Conservation (phyloP, 2,888 invertebrate species). For the Cancer borealis region DNA sequence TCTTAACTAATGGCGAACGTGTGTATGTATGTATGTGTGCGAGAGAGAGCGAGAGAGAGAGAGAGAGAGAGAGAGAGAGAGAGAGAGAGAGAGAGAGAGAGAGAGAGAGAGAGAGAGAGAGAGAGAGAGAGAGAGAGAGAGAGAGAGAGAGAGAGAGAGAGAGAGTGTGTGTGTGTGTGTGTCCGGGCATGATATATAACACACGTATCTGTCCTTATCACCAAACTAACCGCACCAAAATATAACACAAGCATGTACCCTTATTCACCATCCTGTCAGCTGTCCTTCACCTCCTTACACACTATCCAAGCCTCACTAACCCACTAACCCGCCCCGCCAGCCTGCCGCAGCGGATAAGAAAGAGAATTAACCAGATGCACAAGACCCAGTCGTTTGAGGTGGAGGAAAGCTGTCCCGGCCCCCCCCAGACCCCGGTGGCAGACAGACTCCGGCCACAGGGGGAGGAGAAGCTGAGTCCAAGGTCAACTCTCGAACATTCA, state of each 20-base stretch:
- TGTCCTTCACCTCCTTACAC: too few relatives aligned
- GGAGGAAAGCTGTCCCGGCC: slow-evolving; percentile 67
- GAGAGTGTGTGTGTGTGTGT: too few relatives aligned
- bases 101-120: background rate
- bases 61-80: too few relatives aligned
- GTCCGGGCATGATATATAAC: background rate
- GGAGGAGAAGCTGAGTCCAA: slow-evolving; percentile 52
- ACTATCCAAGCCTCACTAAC: background rate
- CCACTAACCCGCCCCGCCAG: slow-evolving; percentile 56
- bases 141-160: too few relatives aligned
- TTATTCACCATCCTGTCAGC: too few relatives aligned
- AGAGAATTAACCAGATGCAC: slow-evolving; percentile 71
- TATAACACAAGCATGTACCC: background rate
- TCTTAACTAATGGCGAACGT: background rate
- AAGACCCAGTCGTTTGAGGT: slow-evolving; percentile 70
- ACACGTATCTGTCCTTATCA: background rate
- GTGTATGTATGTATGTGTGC: background rate
- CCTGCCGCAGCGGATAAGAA: slow-evolving; percentile 70
- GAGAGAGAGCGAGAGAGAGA: too few relatives aligned
- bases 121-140: background rate
- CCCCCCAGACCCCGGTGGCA: slow-evolving; percentile 48
- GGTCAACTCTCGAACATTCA: slow-evolving; percentile 16
- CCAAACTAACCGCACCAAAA: background rate
- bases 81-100: too few relatives aligned
- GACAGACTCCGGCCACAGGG: slow-evolving; percentile 51